A percentile compares a stretch with the other conserved stretches of the same genome.
Conservation (phyloP, 2,888 invertebrate genomes). For the Andrena minutula region DNA sequence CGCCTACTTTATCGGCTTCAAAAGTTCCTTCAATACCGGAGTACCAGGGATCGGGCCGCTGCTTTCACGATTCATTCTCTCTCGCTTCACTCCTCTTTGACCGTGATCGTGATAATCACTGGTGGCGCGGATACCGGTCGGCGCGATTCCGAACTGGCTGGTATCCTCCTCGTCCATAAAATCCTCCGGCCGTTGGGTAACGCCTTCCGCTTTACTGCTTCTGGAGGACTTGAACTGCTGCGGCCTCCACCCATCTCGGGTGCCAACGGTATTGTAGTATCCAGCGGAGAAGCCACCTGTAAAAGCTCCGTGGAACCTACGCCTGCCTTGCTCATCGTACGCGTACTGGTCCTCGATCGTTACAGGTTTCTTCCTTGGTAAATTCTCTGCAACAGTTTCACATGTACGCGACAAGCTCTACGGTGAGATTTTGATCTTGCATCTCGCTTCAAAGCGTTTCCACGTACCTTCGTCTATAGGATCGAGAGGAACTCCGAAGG, state of each 20-base stretch:
- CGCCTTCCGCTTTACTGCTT: slow-evolving; percentile 87
- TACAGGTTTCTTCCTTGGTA: slow-evolving; percentile 92
- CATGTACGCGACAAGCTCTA: not conserved
- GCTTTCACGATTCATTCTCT: slow-evolving; percentile 80
- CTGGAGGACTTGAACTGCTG: slow-evolving; percentile 96
- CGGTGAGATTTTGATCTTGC: not conserved
- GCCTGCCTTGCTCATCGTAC: slow-evolving; percentile 94
- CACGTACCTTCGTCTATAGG: slow-evolving; percentile 91
- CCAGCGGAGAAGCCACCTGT: slow-evolving; percentile 99
- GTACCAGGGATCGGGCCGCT: slow-evolving; percentile 85
- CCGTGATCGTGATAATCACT: slow-evolving; percentile 89
- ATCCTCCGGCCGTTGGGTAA: slow-evolving; percentile 92
- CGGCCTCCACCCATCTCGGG: slow-evolving; percentile 98
- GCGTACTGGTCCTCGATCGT: slow-evolving; percentile 95
- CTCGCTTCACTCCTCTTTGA: slow-evolving; percentile 80
- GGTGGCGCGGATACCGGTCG: slow-evolving; percentile 92
- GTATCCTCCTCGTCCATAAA: slow-evolving; percentile 99
- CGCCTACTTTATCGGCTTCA: slow-evolving; percentile 86
- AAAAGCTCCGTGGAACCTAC: slow-evolving; percentile 99
- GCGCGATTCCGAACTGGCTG: slow-evolving; percentile 97
- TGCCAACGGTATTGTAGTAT: slow-evolving; percentile 98
- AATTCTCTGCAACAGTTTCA: slow-evolving; percentile 87
- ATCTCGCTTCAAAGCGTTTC: not conserved
- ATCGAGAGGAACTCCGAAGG: slow-evolving; percentile 93
- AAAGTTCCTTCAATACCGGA: slow-evolving; percentile 86